A percentile compares a stretch with the other conserved stretches of the same genome.
Evolutionary conservation across 92 coral and sea anemone species (phyloP).

Genomic region (Parazoanthus swiftii): DNA sequence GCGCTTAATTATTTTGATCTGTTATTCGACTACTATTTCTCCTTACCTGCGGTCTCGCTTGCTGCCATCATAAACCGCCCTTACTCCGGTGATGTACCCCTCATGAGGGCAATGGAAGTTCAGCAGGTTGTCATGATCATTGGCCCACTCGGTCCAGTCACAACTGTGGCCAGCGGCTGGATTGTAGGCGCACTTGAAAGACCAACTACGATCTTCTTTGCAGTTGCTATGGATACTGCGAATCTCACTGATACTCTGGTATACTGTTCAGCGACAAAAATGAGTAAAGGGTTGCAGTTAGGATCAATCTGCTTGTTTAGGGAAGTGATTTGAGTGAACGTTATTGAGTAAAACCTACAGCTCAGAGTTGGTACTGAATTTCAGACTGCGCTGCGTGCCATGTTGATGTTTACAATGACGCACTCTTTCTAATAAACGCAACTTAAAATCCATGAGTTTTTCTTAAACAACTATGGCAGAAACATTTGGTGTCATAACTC

Average conservation of each 20-base stretch:
- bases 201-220: slow-evolving; percentile 42
- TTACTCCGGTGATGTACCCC: slow-evolving; percentile 38
- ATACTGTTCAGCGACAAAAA: not conserved
- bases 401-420: too few species aligned
- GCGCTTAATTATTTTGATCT: too few species aligned
- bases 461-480: too few species aligned
- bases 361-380: too few species aligned
- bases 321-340: not conserved
- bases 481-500: too few species aligned
- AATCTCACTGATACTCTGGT: slow-evolving; percentile 26
- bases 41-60: slow-evolving; percentile 34
- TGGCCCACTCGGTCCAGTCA: slow-evolving; percentile 23
- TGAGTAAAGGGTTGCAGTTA: not conserved
- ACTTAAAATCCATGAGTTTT: too few species aligned
- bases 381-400: too few species aligned
- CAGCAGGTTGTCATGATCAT: slow-evolving; percentile 32
- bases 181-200: slow-evolving; percentile 32
- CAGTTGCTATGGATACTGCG: slow-evolving; percentile 47
- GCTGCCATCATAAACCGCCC: not conserved
- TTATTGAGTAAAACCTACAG: not conserved
- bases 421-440: too few species aligned
- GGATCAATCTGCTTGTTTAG: not conserved
- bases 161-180: slow-evolving; percentile 36
- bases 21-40: not conserved
- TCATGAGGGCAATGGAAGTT: slow-evolving; percentile 51